Evolutionary conservation across 92 coral and sea anemone species (phyloP).

Genomic region (Siderastrea siderea): DNA sequence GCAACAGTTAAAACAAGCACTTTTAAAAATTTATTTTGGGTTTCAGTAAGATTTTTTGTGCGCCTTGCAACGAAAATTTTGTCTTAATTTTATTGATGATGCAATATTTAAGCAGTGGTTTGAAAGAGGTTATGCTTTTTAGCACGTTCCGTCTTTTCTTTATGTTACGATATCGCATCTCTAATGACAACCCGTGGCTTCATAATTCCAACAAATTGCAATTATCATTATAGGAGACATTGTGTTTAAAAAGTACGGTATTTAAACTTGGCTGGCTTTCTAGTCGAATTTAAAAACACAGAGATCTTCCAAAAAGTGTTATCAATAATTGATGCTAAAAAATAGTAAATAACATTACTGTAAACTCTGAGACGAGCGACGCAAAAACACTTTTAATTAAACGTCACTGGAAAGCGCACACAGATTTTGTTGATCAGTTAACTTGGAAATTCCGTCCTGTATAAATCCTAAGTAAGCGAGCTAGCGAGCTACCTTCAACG

Average conservation of each 20-base stretch:
- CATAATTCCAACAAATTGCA: slow-evolving; percentile 16
- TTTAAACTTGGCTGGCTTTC: not conserved
- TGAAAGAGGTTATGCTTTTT: not conserved
- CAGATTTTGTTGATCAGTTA: too few relatives aligned
- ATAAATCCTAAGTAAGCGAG: too few relatives aligned
- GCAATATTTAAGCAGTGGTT: not conserved
- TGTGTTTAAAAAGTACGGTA: not conserved
- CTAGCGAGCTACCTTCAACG: too few relatives aligned
- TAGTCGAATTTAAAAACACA: not conserved
- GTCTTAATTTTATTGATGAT: not conserved
- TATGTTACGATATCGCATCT: not conserved
- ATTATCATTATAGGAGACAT: not conserved
- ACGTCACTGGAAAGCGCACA: too few relatives aligned
- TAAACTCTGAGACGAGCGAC: not conserved
- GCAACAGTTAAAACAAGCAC: too few relatives aligned
- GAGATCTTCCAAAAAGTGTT: not conserved
- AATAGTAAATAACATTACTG: not conserved
- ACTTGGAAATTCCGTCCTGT: not conserved
- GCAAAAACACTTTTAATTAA: not conserved
- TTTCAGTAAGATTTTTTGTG: not conserved
- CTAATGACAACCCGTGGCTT: not conserved
- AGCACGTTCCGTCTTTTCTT: not conserved
- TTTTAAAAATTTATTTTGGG: not conserved
- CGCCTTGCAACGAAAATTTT: not conserved
- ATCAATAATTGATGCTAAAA: slow-evolving; percentile 28